phyloP scores from a whole-genome alignment of 2,888 invertebrate species.

The Sipha maydis region DNA sequence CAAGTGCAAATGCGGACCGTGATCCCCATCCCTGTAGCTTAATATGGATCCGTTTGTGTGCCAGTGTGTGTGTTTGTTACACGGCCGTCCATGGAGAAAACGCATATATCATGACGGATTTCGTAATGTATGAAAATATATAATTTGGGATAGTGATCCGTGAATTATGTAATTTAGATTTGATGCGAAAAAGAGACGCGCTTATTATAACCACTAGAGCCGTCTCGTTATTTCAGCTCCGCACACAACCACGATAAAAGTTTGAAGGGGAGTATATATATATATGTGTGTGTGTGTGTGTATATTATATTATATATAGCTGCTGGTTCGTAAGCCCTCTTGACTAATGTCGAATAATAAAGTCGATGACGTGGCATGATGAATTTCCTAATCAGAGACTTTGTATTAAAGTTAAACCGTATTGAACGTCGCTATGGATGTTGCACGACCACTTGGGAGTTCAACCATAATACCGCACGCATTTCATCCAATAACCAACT shows the following conservation, averaged over 20 bases:
- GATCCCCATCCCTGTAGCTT: too few relatives aligned
- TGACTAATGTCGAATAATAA: constrained; percentile 27
- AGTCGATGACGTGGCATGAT: constrained; percentile 44
- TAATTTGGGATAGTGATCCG: not conserved
- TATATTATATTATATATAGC: not conserved
- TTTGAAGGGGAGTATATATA: not conserved
- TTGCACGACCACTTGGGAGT: constrained; percentile 30
- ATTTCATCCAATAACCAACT: constrained; percentile 15
- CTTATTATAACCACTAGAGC: not conserved
- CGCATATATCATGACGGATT: too few relatives aligned
- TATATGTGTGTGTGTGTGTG: too few relatives aligned
- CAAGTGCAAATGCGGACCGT: too few relatives aligned
- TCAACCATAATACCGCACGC: constrained; percentile 8
- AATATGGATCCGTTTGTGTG: too few relatives aligned
- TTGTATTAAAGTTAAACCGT: constrained; percentile 29
- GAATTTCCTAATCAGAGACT: constrained; percentile 49
- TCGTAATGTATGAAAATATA: too few relatives aligned
- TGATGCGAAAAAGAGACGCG: not conserved
- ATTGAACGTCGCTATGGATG: constrained; percentile 16
- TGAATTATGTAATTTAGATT: not conserved
- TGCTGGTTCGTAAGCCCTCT: not conserved
- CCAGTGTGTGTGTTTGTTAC: too few relatives aligned
- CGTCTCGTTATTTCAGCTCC: not conserved
- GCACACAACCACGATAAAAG: not conserved
- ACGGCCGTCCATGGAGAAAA: too few relatives aligned